Conservation (phyloP, 1,140 invertebrate species). For the Oryctes rhinoceros region DNA sequence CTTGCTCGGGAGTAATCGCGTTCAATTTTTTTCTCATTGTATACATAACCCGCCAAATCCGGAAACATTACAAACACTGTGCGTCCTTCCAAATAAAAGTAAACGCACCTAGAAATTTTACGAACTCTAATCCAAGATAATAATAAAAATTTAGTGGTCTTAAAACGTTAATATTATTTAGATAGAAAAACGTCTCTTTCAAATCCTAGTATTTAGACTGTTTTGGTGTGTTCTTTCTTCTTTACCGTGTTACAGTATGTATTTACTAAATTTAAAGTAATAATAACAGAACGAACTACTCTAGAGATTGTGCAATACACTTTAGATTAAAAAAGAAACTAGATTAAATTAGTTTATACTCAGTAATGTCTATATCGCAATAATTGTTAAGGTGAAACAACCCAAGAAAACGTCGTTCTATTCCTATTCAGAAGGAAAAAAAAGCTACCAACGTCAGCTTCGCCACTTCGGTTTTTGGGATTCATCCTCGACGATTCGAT, state of each 20-base stretch:
- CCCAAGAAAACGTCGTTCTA: not conserved
- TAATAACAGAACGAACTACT: not conserved
- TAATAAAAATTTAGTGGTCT: slow-evolving; percentile 1
- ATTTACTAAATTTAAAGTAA: not conserved
- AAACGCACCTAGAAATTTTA: not conserved
- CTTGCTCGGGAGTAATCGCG: slow-evolving; percentile 10
- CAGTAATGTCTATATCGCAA: not conserved
- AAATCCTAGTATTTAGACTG: slow-evolving; percentile 1
- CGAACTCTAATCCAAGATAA: not conserved
- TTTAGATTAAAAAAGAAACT: no score
- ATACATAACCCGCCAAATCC: slow-evolving; percentile 27
- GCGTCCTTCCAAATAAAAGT: not conserved
- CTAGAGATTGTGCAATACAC: not conserved
- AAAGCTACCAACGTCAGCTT: not conserved
- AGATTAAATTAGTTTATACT: not conserved
- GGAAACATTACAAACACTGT: not conserved
- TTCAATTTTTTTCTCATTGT: not conserved
- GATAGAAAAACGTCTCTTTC: not conserved
- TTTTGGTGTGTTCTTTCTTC: not conserved
- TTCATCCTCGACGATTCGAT: not conserved
- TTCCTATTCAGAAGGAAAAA: not conserved
- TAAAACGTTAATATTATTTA: not conserved
- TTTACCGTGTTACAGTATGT: no score
- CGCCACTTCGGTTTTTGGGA: not conserved
- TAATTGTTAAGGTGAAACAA: not conserved